phyloP scores from a whole-genome alignment of 2,888 invertebrate genomes.

The Lasius platythorax region DNA sequence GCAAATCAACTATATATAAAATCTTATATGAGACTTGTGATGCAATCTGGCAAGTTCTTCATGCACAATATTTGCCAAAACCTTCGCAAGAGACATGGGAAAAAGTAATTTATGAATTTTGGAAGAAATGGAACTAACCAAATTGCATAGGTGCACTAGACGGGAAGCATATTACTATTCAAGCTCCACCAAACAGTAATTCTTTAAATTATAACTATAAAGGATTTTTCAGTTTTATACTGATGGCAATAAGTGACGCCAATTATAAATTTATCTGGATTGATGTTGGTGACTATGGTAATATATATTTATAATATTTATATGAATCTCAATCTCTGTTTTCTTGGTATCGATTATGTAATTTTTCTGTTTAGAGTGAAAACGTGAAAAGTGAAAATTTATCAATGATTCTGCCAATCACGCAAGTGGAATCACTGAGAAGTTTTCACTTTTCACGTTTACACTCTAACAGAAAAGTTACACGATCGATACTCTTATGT shows the following conservation, averaged over 20 bases:
- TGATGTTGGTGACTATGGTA: slow-evolving; percentile 27
- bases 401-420: too few relatives aligned
- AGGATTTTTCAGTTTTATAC: slow-evolving; percentile 13
- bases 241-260: slow-evolving; percentile 17
- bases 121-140: slow-evolving; percentile 11
- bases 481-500: neutral
- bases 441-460: too few relatives aligned
- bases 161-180: neutral
- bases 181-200: neutral
- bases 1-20: slow-evolving; percentile 14
- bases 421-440: too few relatives aligned
- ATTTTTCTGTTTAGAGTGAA: too few relatives aligned
- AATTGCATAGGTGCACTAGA: slow-evolving; percentile 8
- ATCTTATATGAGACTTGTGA: slow-evolving; percentile 6
- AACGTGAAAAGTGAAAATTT: too few relatives aligned
- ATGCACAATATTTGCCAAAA: neutral
- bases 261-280: slow-evolving; percentile 37
- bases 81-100: neutral
- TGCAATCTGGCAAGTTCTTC: slow-evolving; percentile 23
- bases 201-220: slow-evolving; percentile 18
- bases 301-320: slow-evolving; percentile 1
- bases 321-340: neutral
- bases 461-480: too few relatives aligned
- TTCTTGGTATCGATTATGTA: too few relatives aligned
- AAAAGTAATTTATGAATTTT: neutral